phyloP scores from a whole-genome alignment of 2,113 vertebrate species.

The Poeciliopsis retropinna region DNA sequence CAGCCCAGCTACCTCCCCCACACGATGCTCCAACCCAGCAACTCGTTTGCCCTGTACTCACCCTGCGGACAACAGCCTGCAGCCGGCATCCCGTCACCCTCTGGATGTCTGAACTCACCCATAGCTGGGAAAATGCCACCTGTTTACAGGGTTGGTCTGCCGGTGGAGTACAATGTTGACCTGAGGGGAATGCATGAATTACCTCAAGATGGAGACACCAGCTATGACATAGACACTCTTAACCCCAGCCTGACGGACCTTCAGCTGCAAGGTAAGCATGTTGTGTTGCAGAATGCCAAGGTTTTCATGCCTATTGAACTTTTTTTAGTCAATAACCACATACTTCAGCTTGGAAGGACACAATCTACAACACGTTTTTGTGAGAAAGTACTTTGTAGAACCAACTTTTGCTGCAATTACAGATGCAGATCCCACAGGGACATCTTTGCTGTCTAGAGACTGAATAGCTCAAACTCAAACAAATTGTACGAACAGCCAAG shows the following conservation, averaged over 20 bases:
- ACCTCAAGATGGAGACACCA: conserved; percentile 85
- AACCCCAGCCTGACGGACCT: conserved; percentile 94
- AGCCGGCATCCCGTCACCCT: conserved; percentile 64
- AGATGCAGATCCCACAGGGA: too few species aligned
- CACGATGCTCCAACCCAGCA: conserved; percentile 61
- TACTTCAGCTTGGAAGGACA: too few species aligned
- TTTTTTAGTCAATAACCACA: too few species aligned
- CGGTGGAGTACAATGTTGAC: conserved; percentile 73
- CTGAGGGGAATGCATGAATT: conserved; percentile 83
- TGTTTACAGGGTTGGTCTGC: conserved; percentile 71
- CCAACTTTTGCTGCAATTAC: too few species aligned
- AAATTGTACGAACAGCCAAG: neutral
- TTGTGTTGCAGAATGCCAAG: too few species aligned
- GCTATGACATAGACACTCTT: conserved; percentile 89
- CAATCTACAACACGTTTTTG: too few species aligned
- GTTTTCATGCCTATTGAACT: too few species aligned
- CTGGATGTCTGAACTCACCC: conserved; percentile 74
- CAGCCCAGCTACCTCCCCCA: conserved; percentile 54
- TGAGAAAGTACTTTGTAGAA: too few species aligned
- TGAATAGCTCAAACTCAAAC: neutral
- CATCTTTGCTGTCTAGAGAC: too few species aligned
- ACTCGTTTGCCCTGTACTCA: conserved; percentile 76
- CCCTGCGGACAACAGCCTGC: conserved; percentile 74
- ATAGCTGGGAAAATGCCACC: conserved; percentile 84
- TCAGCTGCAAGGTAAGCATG: conserved; percentile 85